phyloP scores from a whole-genome alignment of 2,797 vertebrate genomes.

The Sandelia bainsii region DNA sequence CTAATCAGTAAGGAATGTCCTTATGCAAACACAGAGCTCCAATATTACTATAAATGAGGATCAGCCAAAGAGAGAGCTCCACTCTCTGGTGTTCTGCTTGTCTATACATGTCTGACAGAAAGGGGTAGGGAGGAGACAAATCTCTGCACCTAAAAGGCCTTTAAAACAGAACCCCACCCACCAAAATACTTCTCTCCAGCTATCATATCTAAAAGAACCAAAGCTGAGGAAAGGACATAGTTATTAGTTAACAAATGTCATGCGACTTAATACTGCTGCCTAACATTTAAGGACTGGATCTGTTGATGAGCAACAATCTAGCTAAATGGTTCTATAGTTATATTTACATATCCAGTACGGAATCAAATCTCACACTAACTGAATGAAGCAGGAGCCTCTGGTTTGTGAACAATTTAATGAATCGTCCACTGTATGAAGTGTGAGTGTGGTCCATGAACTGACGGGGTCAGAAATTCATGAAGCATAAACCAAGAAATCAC shows the following conservation, averaged over 20 bases:
- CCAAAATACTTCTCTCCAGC: conserved; percentile 23
- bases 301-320: not conserved
- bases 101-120: conserved; percentile 60
- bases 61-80: conserved; percentile 69
- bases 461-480: not conserved
- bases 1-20: conserved; percentile 82
- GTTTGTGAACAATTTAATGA: not conserved
- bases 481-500: not conserved
- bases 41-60: conserved; percentile 81
- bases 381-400: not conserved
- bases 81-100: conserved; percentile 64
- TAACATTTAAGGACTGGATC: not conserved
- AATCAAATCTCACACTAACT: not conserved
- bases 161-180: conserved; percentile 51
- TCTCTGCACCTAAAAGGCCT: conserved; percentile 35
- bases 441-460: not conserved
- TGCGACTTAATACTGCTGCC: not conserved
- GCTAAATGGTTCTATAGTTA: not conserved
- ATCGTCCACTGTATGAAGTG: not conserved
- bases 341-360: not conserved
- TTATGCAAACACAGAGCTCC: conserved; percentile 77
- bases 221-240: not conserved
- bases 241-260: not conserved
- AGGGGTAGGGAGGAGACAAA: conserved; percentile 10
- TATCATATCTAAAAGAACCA: conserved; percentile 14